These are phyloP conservation scores for Melanostoma scalare DNA, from an alignment of 2,888 invertebrate genomes.

Conservation along the genomic window DNA sequence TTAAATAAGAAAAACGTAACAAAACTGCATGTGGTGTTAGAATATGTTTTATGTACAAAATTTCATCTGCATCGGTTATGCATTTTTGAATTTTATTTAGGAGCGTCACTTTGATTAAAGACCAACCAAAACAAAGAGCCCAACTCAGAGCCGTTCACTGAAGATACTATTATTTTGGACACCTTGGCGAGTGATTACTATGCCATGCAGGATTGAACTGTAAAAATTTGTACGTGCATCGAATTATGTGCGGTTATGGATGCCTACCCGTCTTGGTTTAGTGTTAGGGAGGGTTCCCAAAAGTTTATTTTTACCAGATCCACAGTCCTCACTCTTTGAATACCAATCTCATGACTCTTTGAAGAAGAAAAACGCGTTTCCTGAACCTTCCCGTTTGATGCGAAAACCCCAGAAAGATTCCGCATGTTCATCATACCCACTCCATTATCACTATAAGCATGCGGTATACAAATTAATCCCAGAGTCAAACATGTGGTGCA, in stretches of 20 bases:
- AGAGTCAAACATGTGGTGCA: slow-evolving; percentile 68
- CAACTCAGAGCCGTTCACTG: slow-evolving; percentile 11
- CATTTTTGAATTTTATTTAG: slow-evolving; percentile 25
- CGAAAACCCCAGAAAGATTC: too few relatives aligned
- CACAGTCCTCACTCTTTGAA: too few relatives aligned
- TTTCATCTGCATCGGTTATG: slow-evolving; percentile 40
- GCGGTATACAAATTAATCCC: slow-evolving; percentile 68
- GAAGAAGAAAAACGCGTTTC: too few relatives aligned
- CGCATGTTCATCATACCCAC: slow-evolving; percentile 5
- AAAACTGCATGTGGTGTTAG: slow-evolving; percentile 61
- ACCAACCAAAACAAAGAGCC: slow-evolving; percentile 12
- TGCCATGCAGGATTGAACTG: slow-evolving; percentile 73
- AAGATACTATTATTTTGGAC: slow-evolving; percentile 55
- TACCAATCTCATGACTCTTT: too few relatives aligned
- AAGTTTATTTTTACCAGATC: not conserved
- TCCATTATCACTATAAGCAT: slow-evolving; percentile 41
- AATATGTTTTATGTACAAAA: slow-evolving; percentile 60
- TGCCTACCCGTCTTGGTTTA: not conserved
- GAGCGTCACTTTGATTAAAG: slow-evolving; percentile 30
- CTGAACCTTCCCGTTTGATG: too few relatives aligned
- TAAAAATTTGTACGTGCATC: slow-evolving; percentile 74
- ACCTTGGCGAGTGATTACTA: slow-evolving; percentile 68
- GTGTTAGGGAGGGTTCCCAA: not conserved
- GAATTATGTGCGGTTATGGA: slow-evolving; percentile 54
- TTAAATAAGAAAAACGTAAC: slow-evolving; percentile 30